Evolutionary conservation across 2,888 invertebrate genomes (phyloP).

Genomic region (Acrocyrtus sp.): DNA sequence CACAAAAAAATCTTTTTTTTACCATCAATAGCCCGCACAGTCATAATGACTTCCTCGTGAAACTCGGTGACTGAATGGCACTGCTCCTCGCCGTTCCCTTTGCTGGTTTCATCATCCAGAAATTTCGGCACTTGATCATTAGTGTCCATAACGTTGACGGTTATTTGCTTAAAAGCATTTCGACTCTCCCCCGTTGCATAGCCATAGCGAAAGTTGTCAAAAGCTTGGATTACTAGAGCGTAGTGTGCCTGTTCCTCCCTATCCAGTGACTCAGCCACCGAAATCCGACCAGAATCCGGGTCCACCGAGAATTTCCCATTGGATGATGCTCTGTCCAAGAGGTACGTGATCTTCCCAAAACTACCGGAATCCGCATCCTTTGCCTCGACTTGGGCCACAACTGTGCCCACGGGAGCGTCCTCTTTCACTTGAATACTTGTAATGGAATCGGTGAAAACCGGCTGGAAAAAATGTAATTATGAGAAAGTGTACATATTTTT

Average conservation of each 20-base stretch:
- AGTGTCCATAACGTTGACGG: constrained; percentile 82
- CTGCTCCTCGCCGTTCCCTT: constrained; percentile 70
- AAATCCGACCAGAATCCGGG: constrained; percentile 82
- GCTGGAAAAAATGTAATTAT: constrained; percentile 29
- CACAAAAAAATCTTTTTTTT: constrained; percentile 3
- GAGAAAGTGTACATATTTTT: background rate
- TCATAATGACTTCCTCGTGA: constrained; percentile 83
- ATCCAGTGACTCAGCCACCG: constrained; percentile 74
- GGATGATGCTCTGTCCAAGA: constrained; percentile 85
- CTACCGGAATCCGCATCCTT: constrained; percentile 86
- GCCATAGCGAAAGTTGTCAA: constrained; percentile 86
- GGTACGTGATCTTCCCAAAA: constrained; percentile 86
- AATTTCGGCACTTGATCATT: constrained; percentile 87
- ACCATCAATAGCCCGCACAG: constrained; percentile 80
- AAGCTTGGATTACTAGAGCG: constrained; percentile 87
- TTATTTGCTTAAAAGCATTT: constrained; percentile 91
- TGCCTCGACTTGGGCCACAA: constrained; percentile 86
- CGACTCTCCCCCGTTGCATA: constrained; percentile 88
- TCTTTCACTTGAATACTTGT: constrained; percentile 71
- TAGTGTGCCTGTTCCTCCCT: constrained; percentile 84
- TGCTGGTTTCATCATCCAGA: constrained; percentile 36
- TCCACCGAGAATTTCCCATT: constrained; percentile 78
- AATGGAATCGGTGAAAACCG: constrained; percentile 55
- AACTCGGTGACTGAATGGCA: constrained; percentile 89
- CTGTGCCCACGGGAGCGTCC: constrained; percentile 83